Base-by-base conservation (phyloP, 2,113 vertebrate genomes). In the Sminthopsis crassicaudata region DNA sequence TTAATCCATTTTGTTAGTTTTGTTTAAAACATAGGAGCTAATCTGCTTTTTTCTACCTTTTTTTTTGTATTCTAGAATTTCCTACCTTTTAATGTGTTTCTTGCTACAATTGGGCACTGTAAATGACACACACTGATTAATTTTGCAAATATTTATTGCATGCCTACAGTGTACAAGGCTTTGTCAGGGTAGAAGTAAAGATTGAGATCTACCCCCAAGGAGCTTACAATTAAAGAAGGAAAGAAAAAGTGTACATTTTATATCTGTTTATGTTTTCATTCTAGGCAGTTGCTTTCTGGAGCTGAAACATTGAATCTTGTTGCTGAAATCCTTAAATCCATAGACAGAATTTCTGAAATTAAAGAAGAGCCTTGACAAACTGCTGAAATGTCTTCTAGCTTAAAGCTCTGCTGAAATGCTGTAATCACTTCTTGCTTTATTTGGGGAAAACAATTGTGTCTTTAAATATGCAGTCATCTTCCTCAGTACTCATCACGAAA, bases 281-380 rank as follows among this genome's bases (percentile, higher is more conserved):
- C 0, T 90, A 99, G 99, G 98, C 99, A 99, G 96, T 96, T 99
- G 91, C 3, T 99, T 22, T 98, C 99, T 0, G 99, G 98, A 53
- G 99, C 98, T 0, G 99, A 99, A 90, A 98, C 98, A 0, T 51
- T 99, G 95, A 98, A 98, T 95, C 97, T 99, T 0, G 98, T 99
- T 0, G 98, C 98, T 0, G 98, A 99, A 5, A 98, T 99, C 42
- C 98, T 99, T 0, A 98, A 97, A n/a, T 99, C 98, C 0, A 98
- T 99, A 92, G 99, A 99, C 98, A 98, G 98, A 52, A 98, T 99
- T 54, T 98, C 98, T 0, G 99, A 99, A 48, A 19, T 98, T 57
- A 97, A 98, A 55, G 97, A 96, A 0, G 95, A 96, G 10, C 96
- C 95, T 0, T 99, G 92, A 98, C 88, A 94, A 90, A n/a, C 92